phyloP scores from a whole-genome alignment of 92 coral and sea anemone genomes.

The Bergia puertoricense region DNA sequence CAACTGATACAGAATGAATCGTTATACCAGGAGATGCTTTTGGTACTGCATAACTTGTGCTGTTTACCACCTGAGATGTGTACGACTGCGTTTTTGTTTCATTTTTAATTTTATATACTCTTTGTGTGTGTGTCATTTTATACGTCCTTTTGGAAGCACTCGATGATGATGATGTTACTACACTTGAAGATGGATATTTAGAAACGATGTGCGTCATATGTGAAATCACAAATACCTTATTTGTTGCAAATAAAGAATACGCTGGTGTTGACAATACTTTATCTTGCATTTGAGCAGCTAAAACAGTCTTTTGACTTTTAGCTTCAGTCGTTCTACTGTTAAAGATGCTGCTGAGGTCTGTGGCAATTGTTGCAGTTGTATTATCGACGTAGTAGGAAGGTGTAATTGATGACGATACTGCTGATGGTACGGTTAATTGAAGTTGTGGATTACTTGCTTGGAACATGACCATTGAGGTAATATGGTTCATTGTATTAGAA shows the following conservation, averaged over 20 bases:
- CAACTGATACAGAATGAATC: background rate
- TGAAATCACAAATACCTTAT: too few species aligned
- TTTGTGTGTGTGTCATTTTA: background rate
- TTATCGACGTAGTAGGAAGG: background rate
- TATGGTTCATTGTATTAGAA: too few species aligned
- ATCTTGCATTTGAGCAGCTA: too few species aligned
- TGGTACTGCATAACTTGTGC: background rate
- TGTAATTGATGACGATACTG: background rate
- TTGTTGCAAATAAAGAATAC: too few species aligned
- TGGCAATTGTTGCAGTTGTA: too few species aligned
- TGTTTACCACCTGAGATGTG: background rate
- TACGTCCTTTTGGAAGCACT: too few species aligned
- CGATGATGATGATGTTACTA: background rate
- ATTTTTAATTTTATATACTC: too few species aligned
- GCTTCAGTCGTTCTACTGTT: background rate
- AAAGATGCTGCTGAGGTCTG: too few species aligned
- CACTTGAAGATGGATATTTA: background rate
- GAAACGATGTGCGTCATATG: too few species aligned
- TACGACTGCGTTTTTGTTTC: background rate
- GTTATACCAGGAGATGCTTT: background rate
- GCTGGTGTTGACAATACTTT: too few species aligned
- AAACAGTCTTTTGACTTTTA: too few species aligned
- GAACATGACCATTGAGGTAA: background rate
- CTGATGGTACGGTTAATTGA: background rate
- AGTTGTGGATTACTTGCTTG: background rate